These are phyloP conservation scores for Hofmannophila pseudospretella DNA, from an alignment of 2,888 invertebrate genomes.

Conservation along the genomic window DNA sequence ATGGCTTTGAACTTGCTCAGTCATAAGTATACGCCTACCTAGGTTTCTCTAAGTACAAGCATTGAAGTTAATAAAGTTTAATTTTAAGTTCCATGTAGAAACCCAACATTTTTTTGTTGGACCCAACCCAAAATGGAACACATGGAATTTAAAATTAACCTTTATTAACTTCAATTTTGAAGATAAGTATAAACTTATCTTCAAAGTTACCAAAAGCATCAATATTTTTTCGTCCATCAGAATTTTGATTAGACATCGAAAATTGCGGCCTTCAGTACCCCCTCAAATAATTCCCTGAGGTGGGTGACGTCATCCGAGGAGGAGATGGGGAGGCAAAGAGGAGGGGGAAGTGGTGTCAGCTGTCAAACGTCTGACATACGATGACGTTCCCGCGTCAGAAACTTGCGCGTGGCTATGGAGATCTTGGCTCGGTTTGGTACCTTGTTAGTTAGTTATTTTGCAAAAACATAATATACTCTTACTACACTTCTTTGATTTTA, in stretches of 20 bases:
- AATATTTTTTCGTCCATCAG: slow-evolving; percentile 23
- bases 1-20: too few relatives aligned
- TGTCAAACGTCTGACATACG: slow-evolving; percentile 63
- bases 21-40: too few relatives aligned
- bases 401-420: slow-evolving; percentile 46
- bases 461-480: background rate
- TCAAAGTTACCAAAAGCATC: too few relatives aligned
- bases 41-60: too few relatives aligned
- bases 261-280: slow-evolving; percentile 25
- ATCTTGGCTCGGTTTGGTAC: slow-evolving; percentile 21
- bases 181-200: too few relatives aligned
- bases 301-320: slow-evolving; percentile 43
- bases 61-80: too few relatives aligned
- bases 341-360: slow-evolving; percentile 38
- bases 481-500: background rate
- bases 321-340: slow-evolving; percentile 19
- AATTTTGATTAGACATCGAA: slow-evolving; percentile 35
- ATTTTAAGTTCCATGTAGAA: too few relatives aligned
- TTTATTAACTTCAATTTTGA: too few relatives aligned
- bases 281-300: slow-evolving; percentile 21
- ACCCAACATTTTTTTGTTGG: too few relatives aligned
- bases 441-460: background rate
- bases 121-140: too few relatives aligned
- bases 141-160: too few relatives aligned
- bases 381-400: slow-evolving; percentile 52